Base-by-base conservation (phyloP, 2,797 vertebrate species). In the Catamblyrhynchus diadema region DNA sequence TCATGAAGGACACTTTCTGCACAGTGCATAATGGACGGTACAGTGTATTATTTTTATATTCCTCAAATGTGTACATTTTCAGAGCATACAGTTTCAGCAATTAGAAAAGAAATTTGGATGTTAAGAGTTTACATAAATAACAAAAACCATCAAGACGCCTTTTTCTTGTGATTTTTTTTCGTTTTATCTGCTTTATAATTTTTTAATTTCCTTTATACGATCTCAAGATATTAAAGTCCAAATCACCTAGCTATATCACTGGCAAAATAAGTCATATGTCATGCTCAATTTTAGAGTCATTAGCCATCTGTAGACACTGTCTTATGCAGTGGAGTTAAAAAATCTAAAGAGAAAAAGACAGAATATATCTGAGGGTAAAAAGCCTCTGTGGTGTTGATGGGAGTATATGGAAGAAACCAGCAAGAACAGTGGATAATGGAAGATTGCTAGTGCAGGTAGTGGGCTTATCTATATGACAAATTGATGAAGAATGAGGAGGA, bases 381-480 rank as follows among this genome's bases (percentile, higher is more conserved):
- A 96, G 92, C 73, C 89, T 95, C 95, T 73, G 93, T 96, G 95
- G 92, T 95, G 87, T 94, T 96, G 94, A 96, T 96, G 93, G 92
- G 89, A 96, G 88, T 73, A 88, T 93, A 72, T 81, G 77, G 95
- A 96, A 95, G 94, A 93, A 96, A 94, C 81, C 92, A 93, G 94
- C 75, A 91, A 96, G 95, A 97, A 94, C 75, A 95, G 92, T 83
- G 91, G 94, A 94, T 97, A 96, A 97, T 96, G 93, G 95, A 95
- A 96, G 94, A 96, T 88, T 95, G 92, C 87, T 88, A 92, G 88
- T 78, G 87, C 94, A 96, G 90, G 95, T 95, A 96, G 96, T 88
- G 81, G 92, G 94, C 91, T 97, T 97, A 96, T 97, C 96, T 96
- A 82, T 94, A 91, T 96, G 95, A 97, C 96, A 97, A 96, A 97